phyloP scores from a whole-genome alignment of 2,797 vertebrate species.

The Sorex maritimensis region DNA sequence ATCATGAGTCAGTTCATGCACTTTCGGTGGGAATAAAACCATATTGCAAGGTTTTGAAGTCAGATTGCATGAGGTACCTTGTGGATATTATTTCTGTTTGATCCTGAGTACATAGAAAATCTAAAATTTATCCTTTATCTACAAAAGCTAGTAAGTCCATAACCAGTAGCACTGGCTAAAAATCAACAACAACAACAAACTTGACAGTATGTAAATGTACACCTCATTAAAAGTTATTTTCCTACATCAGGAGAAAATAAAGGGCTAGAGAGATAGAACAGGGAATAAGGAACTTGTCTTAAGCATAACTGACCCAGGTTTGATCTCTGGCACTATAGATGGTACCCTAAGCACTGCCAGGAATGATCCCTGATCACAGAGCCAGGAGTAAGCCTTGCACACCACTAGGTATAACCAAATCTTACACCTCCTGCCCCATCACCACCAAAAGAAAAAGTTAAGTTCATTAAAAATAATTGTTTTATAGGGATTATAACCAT shows the following conservation, averaged over 20 bases:
- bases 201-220: background rate
- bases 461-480: constrained; percentile 24
- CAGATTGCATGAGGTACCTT: background rate
- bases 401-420: no score
- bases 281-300: no score
- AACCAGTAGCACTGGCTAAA: background rate
- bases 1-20: no score
- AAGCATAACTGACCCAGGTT: no score
- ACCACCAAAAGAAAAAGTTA: background rate
- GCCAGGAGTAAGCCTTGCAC: no score
- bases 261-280: background rate
- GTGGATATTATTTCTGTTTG: background rate
- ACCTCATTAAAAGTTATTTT: constrained; percentile 16
- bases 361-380: no score
- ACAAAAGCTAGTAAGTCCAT: background rate
- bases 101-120: background rate
- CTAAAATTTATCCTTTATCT: background rate
- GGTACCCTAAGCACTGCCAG: no score
- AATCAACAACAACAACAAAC: background rate
- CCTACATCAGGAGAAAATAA: constrained; percentile 57
- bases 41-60: background rate
- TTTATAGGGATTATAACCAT: no score
- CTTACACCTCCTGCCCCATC: no score
- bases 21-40: background rate
- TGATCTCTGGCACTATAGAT: no score